A percentile compares a stretch with the other conserved stretches of the same genome.
Evolutionary conservation across 2,797 vertebrate genomes (phyloP).

Genomic region (Xiphorhynchus erythropygius): DNA sequence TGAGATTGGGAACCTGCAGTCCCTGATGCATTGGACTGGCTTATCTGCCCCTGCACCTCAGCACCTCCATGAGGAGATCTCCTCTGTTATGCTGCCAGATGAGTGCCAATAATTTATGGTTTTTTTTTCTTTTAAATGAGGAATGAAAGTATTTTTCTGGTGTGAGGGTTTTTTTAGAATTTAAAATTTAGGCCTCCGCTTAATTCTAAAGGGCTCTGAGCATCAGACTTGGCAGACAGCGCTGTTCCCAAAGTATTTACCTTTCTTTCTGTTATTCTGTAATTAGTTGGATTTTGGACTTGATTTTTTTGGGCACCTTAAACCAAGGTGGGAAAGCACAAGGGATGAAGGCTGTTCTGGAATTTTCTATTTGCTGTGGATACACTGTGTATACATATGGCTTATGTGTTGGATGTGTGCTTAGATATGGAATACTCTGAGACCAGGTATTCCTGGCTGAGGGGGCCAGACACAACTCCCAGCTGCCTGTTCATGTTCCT

Average conservation of each 20-base stretch:
- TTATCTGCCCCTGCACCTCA: background rate
- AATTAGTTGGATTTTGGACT: background rate
- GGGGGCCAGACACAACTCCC: background rate
- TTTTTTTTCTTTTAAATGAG: background rate
- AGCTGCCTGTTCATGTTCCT: background rate
- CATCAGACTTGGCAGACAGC: background rate
- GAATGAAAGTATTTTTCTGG: background rate
- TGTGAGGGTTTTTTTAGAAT: background rate
- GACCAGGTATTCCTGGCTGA: rapidly evolving
- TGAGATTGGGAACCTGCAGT: background rate
- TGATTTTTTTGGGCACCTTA: background rate
- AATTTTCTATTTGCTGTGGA: background rate
- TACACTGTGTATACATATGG: background rate
- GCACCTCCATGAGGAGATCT: background rate
- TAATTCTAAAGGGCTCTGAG: background rate
- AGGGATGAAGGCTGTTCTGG: background rate
- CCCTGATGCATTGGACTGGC: rapidly evolving
- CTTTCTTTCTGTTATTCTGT: background rate
- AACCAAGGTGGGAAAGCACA: background rate
- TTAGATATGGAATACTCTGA: background rate
- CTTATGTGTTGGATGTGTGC: background rate
- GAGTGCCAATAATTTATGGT: rapidly evolving
- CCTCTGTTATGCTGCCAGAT: rapidly evolving
- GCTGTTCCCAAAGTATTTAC: background rate
- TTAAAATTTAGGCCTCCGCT: background rate